Evolutionary conservation across 2,888 invertebrate genomes (phyloP).

Genomic region (Troilus luridus): DNA sequence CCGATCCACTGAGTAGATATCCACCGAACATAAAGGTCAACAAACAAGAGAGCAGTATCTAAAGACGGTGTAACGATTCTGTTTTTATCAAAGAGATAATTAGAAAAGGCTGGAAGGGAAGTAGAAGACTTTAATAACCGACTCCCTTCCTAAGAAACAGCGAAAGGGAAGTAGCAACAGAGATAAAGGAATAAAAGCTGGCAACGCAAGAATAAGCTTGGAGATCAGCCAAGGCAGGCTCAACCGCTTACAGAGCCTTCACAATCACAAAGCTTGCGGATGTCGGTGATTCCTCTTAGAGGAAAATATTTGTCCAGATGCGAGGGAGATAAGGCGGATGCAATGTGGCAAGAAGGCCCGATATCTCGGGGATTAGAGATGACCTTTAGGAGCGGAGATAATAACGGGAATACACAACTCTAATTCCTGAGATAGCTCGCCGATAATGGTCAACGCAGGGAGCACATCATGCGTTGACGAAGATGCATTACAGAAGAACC

Average conservation of each 20-base stretch:
- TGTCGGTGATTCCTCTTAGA: background rate
- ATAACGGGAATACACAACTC: background rate
- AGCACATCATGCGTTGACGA: background rate
- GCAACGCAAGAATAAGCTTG: background rate
- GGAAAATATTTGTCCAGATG: background rate
- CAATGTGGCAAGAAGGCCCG: background rate
- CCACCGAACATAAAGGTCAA: background rate
- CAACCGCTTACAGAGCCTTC: background rate
- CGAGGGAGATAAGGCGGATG: background rate
- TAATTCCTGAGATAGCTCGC: background rate
- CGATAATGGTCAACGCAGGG: background rate
- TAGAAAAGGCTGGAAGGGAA: background rate
- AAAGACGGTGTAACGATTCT: background rate
- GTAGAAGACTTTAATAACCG: background rate
- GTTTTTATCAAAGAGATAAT: constrained; percentile 17
- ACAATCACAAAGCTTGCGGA: background rate
- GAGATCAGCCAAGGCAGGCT: background rate
- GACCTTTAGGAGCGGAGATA: background rate
- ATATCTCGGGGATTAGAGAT: background rate
- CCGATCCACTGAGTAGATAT: background rate
- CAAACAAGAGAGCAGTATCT: background rate
- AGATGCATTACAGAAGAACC: background rate
- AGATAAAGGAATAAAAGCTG: background rate
- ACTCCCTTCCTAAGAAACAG: background rate
- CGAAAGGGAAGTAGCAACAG: background rate